Evolutionary conservation across 2,888 invertebrate genomes (phyloP), one percentile per base, ranked within the genome.

Genomic region (Dorcus hopei): DNA sequence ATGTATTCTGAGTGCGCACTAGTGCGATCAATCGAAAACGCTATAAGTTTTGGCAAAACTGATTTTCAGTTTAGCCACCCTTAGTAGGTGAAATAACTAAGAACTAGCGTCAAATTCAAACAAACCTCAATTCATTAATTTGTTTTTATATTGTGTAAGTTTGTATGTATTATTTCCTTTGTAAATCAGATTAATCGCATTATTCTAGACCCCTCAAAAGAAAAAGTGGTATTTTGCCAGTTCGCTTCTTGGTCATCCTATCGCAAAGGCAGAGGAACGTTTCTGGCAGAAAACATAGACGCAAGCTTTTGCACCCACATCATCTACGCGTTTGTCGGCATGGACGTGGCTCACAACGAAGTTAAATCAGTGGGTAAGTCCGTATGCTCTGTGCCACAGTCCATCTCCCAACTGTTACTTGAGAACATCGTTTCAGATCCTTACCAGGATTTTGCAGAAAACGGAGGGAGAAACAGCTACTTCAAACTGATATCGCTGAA

Each of bases 161-260:
- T 1, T 14, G 14, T 14, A 1, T 14, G 1, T 14, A 14, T 7
- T 33, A 7, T 33, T 33, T 33, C 7, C 1, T 3, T 33, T 33
- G 26, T 33, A 33, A 33, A 33, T 33, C 5, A 33, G 6, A 33
- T 7, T 59, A 50, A 26, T 42, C 49, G 8, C 23, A 5, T 58
- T 47, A 61, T 62, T 49, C 77, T 76, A 88, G 88, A 87, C 65
- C 87, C 88, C 6, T 71, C 65, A 9, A 90, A 91, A 71, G 84
- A 85, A 51, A 91, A 89, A 77, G 83, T 86, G 16, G 89, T 93
- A 4, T 89, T 90, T 0, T 93, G 93, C 77, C 93, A 93, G 73
- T 83, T 90, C 49, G 88, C 89, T 3, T 85, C 88, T 6, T 93
- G 93, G 93, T 88, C 93, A 0, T 85, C 84, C 0, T 93, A 92